phyloP scores from a whole-genome alignment of 2,797 vertebrate genomes.

The Austrolebias charrua region DNA sequence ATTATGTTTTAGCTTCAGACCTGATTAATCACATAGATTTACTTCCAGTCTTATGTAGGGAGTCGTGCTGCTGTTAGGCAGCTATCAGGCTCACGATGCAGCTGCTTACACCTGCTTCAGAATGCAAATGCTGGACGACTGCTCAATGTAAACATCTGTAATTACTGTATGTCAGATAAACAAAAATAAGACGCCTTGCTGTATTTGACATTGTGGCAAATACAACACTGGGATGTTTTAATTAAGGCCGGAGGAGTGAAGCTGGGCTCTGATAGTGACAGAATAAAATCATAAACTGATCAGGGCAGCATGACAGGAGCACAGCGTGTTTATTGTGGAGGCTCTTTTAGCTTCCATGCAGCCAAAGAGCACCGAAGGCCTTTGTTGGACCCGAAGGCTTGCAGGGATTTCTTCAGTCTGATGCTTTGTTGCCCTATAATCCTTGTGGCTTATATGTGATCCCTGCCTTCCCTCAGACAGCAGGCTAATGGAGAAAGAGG shows the following conservation, averaged over 20 bases:
- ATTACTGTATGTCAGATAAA: slow-evolving; percentile 49
- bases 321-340: slow-evolving; percentile 22
- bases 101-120: slow-evolving; percentile 55
- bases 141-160: slow-evolving; percentile 31
- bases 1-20: slow-evolving; percentile 81
- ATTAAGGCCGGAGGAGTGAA: slow-evolving; percentile 15
- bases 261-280: slow-evolving; percentile 21
- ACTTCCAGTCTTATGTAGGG: slow-evolving; percentile 66
- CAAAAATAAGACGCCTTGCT: slow-evolving; percentile 27
- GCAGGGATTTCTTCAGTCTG: slow-evolving; percentile 70
- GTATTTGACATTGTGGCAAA: slow-evolving; percentile 38
- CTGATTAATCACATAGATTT: slow-evolving; percentile 80
- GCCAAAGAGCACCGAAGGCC: slow-evolving; percentile 50
- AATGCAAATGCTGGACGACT: slow-evolving; percentile 66
- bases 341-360: slow-evolving; percentile 33
- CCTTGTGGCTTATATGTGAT: slow-evolving; percentile 74
- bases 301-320: slow-evolving; percentile 10
- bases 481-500: slow-evolving; percentile 68
- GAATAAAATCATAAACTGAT: slow-evolving; percentile 10
- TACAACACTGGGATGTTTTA: slow-evolving; percentile 22
- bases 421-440: slow-evolving; percentile 78
- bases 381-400: slow-evolving; percentile 53
- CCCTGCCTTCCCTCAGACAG: slow-evolving; percentile 70
- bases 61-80: slow-evolving; percentile 54
- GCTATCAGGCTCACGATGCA: slow-evolving; percentile 57